A percentile compares a stretch with the other conserved stretches of the same genome.
These are phyloP conservation scores for Nanorana parkeri DNA, from an alignment of 2,113 vertebrate genomes.

Conservation along the genomic window DNA sequence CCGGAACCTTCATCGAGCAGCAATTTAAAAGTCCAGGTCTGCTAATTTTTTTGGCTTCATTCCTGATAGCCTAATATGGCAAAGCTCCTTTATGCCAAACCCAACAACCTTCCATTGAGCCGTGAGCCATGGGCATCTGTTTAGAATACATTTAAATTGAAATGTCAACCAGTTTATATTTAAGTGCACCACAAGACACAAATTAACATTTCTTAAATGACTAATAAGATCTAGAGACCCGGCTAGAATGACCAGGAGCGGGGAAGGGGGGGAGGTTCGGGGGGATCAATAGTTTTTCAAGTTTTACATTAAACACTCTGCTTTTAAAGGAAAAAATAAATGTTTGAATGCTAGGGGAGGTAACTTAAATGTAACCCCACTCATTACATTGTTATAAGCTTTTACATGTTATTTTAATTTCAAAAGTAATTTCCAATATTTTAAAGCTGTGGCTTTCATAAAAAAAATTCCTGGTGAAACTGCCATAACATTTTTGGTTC, in stretches of 20 bases:
- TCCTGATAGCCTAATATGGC: conserved; percentile 53
- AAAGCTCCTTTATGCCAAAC: conserved; percentile 39
- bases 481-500: too few species aligned
- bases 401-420: too few species aligned
- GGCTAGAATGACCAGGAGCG: background rate
- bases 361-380: too few species aligned
- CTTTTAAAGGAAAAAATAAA: too few species aligned
- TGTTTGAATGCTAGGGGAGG: too few species aligned
- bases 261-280: too few species aligned
- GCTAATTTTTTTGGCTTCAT: conserved; percentile 27
- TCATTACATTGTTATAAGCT: too few species aligned
- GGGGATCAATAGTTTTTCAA: background rate
- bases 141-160: conserved; percentile 54
- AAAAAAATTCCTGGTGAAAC: too few species aligned
- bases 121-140: conserved; percentile 44
- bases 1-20: background rate
- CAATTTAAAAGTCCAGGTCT: background rate
- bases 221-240: background rate
- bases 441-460: too few species aligned
- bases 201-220: background rate
- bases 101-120: conserved; percentile 42
- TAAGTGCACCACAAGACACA: conserved; percentile 13
- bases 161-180: conserved; percentile 55
- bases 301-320: too few species aligned
- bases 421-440: too few species aligned